A percentile compares a stretch with the other conserved stretches of the same genome.
Evolutionary conservation across 2,797 vertebrate species (phyloP).

Genomic region (Pseudotriccus pelzelni): DNA sequence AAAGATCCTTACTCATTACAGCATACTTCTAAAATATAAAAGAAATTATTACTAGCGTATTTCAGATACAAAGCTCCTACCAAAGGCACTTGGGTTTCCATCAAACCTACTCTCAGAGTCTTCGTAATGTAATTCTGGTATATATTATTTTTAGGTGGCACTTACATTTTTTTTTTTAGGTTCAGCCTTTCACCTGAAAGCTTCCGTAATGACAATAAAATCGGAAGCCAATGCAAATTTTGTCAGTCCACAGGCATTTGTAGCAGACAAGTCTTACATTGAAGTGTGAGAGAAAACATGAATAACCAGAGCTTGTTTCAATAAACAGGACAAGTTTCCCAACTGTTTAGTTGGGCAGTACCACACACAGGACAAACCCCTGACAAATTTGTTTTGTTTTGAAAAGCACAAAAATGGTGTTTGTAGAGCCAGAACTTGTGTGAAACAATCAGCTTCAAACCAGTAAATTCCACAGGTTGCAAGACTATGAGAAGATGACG

Average conservation of each 20-base stretch:
- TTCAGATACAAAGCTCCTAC: neutral
- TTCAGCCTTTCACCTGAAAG: neutral
- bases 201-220: neutral
- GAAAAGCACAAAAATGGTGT: fast-evolving
- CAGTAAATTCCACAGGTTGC: neutral
- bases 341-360: neutral
- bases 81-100: neutral
- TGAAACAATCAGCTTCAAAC: neutral
- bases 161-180: neutral
- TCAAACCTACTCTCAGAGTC: neutral
- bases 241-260: neutral
- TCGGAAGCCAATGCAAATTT: neutral
- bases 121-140: neutral
- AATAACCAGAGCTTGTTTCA: neutral
- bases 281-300: neutral
- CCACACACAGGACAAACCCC: neutral
- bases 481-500: neutral
- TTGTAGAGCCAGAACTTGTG: neutral
- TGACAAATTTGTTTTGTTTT: neutral
- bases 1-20: neutral
- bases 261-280: neutral
- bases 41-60: neutral
- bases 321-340: neutral
- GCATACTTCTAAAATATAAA: neutral
- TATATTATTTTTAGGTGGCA: neutral